Percentiles rank a stretch among this genome's conserved stretches.
Evolutionary conservation across 2,113 vertebrate genomes (phyloP).

Genomic region (Alosa alosa): DNA sequence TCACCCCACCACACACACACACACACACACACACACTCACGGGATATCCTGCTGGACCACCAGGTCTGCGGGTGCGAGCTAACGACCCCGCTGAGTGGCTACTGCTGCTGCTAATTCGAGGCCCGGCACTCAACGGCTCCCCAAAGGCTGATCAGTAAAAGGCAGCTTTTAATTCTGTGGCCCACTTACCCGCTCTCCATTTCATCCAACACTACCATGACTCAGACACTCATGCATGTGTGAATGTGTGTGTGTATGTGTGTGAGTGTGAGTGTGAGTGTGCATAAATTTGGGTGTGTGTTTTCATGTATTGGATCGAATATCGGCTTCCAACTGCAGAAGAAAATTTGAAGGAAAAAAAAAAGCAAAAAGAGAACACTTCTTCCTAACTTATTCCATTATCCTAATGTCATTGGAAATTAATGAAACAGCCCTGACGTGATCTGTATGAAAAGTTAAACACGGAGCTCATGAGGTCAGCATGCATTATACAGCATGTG

Average conservation of each 20-base stretch:
- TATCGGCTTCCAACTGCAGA: no score
- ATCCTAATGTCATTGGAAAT: background rate
- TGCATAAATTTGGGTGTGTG: constrained; percentile 27
- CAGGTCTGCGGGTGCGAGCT: background rate
- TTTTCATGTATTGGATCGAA: no score
- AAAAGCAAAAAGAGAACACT: background rate
- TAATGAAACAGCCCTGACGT: background rate
- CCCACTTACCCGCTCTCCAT: background rate
- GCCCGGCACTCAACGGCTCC: background rate
- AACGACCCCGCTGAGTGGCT: background rate
- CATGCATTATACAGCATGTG: background rate
- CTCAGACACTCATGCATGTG: no score
- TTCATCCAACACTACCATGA: background rate
- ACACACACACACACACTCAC: constrained; percentile 8
- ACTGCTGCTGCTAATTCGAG: background rate
- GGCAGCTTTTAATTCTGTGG: background rate
- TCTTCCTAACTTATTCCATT: background rate
- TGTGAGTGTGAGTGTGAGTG: background rate
- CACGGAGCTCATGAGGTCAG: background rate
- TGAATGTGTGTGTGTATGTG: background rate
- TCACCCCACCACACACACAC: no score
- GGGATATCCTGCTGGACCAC: background rate
- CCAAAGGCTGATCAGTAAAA: background rate
- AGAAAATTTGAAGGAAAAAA: no score
- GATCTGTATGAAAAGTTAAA: background rate